A percentile compares a stretch with the other conserved stretches of the same genome.
phyloP scores from a whole-genome alignment of 2,888 invertebrate genomes.

The Adineta ricciae region DNA sequence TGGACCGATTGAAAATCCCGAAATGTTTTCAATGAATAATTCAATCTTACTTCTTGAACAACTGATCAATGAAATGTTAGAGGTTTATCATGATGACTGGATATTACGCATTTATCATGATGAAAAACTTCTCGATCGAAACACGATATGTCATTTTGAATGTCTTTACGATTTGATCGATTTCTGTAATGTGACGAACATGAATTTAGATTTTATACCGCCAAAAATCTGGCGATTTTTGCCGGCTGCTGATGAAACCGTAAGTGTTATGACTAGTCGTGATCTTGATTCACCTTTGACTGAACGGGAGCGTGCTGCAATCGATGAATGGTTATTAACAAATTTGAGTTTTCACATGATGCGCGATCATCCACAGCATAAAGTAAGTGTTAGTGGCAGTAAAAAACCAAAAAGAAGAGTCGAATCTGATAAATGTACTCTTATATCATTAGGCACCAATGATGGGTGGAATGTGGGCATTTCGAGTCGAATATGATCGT shows the following conservation, averaged over 20 bases:
- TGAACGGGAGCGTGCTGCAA: constrained; percentile 23
- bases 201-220: background rate
- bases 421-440: too few species aligned
- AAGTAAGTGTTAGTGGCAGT: too few species aligned
- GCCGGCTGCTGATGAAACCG: constrained; percentile 24
- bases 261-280: background rate
- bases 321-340: constrained; percentile 18
- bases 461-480: constrained; percentile 24
- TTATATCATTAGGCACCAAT: too few species aligned
- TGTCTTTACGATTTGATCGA: constrained; percentile 21
- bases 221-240: constrained; percentile 28
- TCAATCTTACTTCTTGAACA: too few species aligned
- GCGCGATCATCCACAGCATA: constrained; percentile 27
- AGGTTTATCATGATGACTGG: background rate
- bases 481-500: background rate
- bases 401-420: too few species aligned
- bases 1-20: too few species aligned
- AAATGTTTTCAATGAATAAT: too few species aligned
- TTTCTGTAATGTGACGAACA: constrained; percentile 25
- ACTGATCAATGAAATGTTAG: too few species aligned
- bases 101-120: constrained; percentile 27
- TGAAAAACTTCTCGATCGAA: background rate
- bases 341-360: constrained; percentile 23
- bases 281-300: background rate
- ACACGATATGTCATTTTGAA: constrained; percentile 18